Evolutionary conservation across 1,140 invertebrate species (phyloP).

Genomic region (Mamestra configurata): DNA sequence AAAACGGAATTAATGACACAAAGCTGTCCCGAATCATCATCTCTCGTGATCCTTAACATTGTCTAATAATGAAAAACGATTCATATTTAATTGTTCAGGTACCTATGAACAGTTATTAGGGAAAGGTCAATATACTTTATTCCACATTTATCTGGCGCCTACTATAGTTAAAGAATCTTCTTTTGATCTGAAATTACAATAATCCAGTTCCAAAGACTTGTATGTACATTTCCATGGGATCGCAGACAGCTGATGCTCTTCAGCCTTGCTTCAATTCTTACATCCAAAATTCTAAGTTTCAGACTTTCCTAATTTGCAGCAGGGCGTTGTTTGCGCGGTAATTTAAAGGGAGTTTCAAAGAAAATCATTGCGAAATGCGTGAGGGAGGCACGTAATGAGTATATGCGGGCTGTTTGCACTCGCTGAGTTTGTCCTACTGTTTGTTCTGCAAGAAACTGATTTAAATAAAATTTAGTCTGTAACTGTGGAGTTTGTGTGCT

Average conservation of each 20-base stretch:
- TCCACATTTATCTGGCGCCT: too few species aligned
- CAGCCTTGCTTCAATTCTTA: constrained; percentile 6
- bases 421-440: constrained; percentile 9
- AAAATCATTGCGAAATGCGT: constrained; percentile 45
- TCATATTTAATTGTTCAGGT: too few species aligned
- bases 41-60: too few species aligned
- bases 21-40: too few species aligned
- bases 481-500: background rate
- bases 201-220: background rate
- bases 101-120: too few species aligned
- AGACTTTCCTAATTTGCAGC: constrained; percentile 36
- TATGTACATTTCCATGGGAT: background rate
- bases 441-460: constrained; percentile 33
- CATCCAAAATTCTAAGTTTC: constrained; percentile 30
- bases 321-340: constrained; percentile 28
- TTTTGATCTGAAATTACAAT: too few species aligned
- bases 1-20: too few species aligned
- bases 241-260: background rate
- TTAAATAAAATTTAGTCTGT: constrained; percentile 32
- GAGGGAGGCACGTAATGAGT: constrained; percentile 38
- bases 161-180: too few species aligned
- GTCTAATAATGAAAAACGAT: too few species aligned
- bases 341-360: constrained; percentile 46
- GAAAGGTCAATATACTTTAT: too few species aligned
- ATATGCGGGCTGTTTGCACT: constrained; percentile 46